phyloP scores from a whole-genome alignment of 2,113 vertebrate genomes.

The Bubo blakistoni region DNA sequence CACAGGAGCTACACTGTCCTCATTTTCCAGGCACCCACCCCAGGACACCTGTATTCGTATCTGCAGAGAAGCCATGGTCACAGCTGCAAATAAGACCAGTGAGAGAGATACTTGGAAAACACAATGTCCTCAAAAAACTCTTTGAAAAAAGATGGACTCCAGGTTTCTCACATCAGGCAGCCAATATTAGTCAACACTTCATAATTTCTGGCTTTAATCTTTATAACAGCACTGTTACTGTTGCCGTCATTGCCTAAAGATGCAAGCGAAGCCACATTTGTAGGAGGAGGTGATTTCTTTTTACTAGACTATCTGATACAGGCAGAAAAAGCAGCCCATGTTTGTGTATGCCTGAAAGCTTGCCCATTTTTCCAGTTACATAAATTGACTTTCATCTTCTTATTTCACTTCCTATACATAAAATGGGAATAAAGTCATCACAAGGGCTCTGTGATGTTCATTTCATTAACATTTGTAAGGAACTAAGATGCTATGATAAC shows the following conservation, averaged over 20 bases:
- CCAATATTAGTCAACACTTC: neutral
- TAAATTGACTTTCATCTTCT: conserved; percentile 16
- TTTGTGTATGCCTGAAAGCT: neutral
- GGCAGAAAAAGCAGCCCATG: neutral
- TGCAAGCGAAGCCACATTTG: neutral
- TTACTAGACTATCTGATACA: neutral
- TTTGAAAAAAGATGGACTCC: neutral
- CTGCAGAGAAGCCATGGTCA: neutral
- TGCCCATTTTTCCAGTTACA: neutral
- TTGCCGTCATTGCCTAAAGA: neutral
- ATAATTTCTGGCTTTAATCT: conserved; percentile 7
- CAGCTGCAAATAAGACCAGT: neutral
- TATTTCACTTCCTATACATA: conserved; percentile 2
- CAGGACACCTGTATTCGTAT: neutral
- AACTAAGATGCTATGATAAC: neutral
- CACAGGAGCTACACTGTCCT: neutral
- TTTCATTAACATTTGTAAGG: conserved; percentile 14
- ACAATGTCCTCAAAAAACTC: neutral
- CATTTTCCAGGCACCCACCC: neutral
- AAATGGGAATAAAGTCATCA: conserved; percentile 12
- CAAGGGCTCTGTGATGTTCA: conserved; percentile 5
- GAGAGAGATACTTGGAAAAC: neutral
- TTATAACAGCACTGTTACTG: neutral
- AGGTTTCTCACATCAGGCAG: neutral
- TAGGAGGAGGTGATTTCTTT: neutral